A percentile compares a stretch with the other conserved stretches of the same genome.
Evolutionary conservation across 2,113 vertebrate genomes (phyloP).

Genomic region (Hoplias malabaricus): DNA sequence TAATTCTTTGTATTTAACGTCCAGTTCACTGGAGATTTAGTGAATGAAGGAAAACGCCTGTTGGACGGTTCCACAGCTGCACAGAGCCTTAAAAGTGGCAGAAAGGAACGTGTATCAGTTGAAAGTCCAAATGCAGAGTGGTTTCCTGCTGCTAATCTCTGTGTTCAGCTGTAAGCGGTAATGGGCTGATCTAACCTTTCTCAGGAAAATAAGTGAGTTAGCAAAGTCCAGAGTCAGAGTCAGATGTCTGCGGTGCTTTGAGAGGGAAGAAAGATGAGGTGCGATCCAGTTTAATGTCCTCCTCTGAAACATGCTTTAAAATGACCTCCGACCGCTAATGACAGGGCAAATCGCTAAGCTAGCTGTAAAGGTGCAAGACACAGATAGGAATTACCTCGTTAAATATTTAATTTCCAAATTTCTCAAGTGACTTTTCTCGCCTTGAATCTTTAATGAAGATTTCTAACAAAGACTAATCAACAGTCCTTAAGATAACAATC

Average conservation of each 20-base stretch:
- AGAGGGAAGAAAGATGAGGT: constrained; percentile 51
- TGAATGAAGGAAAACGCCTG: too few relatives aligned
- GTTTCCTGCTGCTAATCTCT: background rate
- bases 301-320: constrained; percentile 45
- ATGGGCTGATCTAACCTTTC: constrained; percentile 41
- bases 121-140: background rate
- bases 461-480: constrained; percentile 69
- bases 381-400: constrained; percentile 69
- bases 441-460: constrained; percentile 75
- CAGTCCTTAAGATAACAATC: constrained; percentile 61
- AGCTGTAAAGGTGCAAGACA: constrained; percentile 61
- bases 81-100: too few relatives aligned
- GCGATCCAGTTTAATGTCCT: constrained; percentile 57
- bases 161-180: background rate
- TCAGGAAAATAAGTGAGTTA: constrained; percentile 31
- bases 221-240: constrained; percentile 43
- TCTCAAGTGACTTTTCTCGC: constrained; percentile 58
- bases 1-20: too few relatives aligned
- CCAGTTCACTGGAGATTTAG: too few relatives aligned
- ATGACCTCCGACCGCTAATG: constrained; percentile 46
- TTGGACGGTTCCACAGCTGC: too few relatives aligned
- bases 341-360: constrained; percentile 43
- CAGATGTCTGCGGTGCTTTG: constrained; percentile 31
- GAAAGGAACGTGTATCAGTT: too few relatives aligned
- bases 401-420: constrained; percentile 68